Evolutionary conservation across 1,140 invertebrate species (phyloP).

Genomic region (Lethocerus indicus): DNA sequence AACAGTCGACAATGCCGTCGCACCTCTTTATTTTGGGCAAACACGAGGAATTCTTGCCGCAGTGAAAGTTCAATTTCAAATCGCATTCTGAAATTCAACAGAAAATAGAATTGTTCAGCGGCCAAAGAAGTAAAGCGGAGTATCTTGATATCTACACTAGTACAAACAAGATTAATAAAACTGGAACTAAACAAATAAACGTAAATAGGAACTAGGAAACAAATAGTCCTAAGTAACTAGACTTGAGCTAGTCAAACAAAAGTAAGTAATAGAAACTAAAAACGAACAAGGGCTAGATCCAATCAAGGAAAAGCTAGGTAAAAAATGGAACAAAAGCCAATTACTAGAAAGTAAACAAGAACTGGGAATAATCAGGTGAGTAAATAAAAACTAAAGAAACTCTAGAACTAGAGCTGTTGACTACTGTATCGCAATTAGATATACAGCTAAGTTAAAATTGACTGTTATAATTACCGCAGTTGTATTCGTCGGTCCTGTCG

Average conservation of each 20-base stretch:
- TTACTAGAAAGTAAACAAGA: not conserved
- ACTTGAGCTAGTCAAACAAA: too few species aligned
- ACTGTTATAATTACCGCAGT: constrained; percentile 40
- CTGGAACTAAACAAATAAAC: too few species aligned
- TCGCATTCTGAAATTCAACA: constrained; percentile 49
- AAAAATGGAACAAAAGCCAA: too few species aligned
- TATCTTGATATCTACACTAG: too few species aligned
- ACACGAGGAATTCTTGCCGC: constrained; percentile 58
- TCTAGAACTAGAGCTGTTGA: not conserved
- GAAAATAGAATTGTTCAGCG: too few species aligned
- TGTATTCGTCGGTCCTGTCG: constrained; percentile 58
- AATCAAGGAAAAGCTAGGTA: too few species aligned
- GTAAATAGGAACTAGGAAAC: too few species aligned
- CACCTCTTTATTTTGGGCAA: constrained; percentile 46
- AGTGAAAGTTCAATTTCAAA: constrained; percentile 50
- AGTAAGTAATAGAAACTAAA: too few species aligned
- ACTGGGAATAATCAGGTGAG: not conserved
- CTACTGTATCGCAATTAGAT: not conserved
- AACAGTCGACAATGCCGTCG: constrained; percentile 58
- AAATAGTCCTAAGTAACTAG: too few species aligned
- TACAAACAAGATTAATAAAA: too few species aligned
- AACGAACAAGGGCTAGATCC: too few species aligned
- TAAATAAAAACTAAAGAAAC: not conserved
- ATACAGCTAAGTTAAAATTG: constrained; percentile 8
- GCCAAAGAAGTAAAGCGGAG: too few species aligned